A percentile compares a stretch with the other conserved stretches of the same genome.
These are phyloP conservation scores for Macrotrachela quadricornifera DNA, from an alignment of 1,140 invertebrate species.

Conservation along the genomic window DNA sequence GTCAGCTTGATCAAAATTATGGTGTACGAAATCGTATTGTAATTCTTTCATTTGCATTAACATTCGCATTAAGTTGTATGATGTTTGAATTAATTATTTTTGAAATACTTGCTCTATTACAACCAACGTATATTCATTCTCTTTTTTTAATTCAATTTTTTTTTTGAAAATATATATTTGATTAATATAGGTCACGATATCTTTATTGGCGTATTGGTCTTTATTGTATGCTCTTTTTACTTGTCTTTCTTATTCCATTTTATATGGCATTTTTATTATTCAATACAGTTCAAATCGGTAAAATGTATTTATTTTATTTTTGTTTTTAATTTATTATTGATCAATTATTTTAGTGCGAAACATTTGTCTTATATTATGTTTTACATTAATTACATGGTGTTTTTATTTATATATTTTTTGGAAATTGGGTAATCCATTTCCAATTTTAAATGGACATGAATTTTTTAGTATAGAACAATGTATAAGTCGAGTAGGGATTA, in stretches of 20 bases:
- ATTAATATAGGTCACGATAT: slow-evolving; percentile 59
- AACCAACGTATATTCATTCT: slow-evolving; percentile 51
- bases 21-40: slow-evolving; percentile 60
- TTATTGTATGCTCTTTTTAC: slow-evolving; percentile 71
- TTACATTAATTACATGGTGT: slow-evolving; percentile 53
- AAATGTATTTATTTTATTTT: slow-evolving; percentile 15
- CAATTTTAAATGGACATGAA: slow-evolving; percentile 76
- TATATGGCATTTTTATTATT: slow-evolving; percentile 68
- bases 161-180: background rate
- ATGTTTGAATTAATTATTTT: slow-evolving; percentile 99
- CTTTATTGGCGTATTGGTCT: slow-evolving; percentile 84
- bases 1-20: slow-evolving; percentile 89
- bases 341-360: no score
- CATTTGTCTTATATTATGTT: no score
- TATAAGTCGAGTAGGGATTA: slow-evolving; percentile 80
- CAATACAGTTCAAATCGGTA: no score
- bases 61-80: slow-evolving; percentile 86
- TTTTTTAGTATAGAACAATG: slow-evolving; percentile 77
- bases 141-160: background rate
- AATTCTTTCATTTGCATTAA: slow-evolving; percentile 83
- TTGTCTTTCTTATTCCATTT: slow-evolving; percentile 85
- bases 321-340: no score
- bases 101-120: slow-evolving; percentile 82
- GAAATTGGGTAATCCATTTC: slow-evolving; percentile 97
- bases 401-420: slow-evolving; percentile 73